Evolutionary conservation across 2,797 vertebrate genomes (phyloP).

Genomic region (Rousettus madagascariensis): DNA sequence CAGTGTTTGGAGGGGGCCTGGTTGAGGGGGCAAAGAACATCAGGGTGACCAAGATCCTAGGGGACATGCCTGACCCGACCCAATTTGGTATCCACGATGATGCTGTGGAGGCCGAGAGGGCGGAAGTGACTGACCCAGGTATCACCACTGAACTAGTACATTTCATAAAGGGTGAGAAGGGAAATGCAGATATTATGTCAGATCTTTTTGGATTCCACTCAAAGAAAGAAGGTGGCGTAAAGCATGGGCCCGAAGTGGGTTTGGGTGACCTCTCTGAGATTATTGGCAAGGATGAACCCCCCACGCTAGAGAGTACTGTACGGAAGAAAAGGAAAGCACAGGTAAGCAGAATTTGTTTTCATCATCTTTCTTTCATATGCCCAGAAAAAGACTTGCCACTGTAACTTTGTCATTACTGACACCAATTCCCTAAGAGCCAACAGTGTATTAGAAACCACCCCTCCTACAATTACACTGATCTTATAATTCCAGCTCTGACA

Average conservation of each 20-base stretch:
- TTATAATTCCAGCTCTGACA: not conserved
- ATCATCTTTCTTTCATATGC: not conserved
- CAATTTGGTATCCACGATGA: conserved; percentile 99
- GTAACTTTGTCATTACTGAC: not conserved
- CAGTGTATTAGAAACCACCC: not conserved
- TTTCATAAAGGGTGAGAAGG: conserved; percentile 90
- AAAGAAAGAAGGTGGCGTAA: conserved; percentile 92
- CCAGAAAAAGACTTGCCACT: not conserved
- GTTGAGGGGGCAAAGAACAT: conserved; percentile 99
- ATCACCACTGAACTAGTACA: conserved; percentile 88
- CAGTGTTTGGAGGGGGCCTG: conserved; percentile 96
- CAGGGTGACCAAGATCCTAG: conserved; percentile 98
- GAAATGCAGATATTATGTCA: conserved; percentile 91
- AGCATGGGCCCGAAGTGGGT: conserved; percentile 93
- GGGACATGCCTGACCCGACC: conserved; percentile 99
- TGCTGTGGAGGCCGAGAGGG: conserved; percentile 92
- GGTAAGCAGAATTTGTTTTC: conserved; percentile 84
- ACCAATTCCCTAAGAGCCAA: not conserved
- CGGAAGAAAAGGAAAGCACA: conserved; percentile 93
- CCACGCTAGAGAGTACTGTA: conserved; percentile 91
- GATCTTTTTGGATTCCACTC: conserved; percentile 92
- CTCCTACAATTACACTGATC: not conserved
- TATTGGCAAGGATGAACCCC: conserved; percentile 90
- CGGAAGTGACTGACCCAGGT: conserved; percentile 87
- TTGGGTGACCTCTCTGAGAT: conserved; percentile 96